Evolutionary conservation across 2,113 vertebrate species (phyloP), one percentile per base, ranked within the genome.

Genomic region (Athene noctua): DNA sequence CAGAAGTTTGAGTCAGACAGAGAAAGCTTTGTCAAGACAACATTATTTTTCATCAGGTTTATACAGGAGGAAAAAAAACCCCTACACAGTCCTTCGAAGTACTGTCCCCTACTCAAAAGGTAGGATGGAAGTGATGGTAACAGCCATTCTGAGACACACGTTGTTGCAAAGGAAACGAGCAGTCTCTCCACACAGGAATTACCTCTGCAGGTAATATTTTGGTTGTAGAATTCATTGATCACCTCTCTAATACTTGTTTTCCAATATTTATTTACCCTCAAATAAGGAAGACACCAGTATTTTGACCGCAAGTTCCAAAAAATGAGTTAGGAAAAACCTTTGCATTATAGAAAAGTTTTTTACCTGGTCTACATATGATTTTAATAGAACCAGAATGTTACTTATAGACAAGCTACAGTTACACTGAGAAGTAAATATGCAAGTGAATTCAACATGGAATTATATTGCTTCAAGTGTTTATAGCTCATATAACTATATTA

Each of bases 251-350:
- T 19, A 21, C 20, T 20, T 57, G 3, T 26, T 34, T 68, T 26
- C 44, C 49, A n/a, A 3, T 42, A 72, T 36, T 47, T 40, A 9
- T 6, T 66, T 5, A 25, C 47, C 21, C 88, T 57, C 42, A 80
- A 9, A 5, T 7, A 42, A 68, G 46, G 58, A 34, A 36, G 11
- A 46, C 21, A 42, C 2, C 36, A 27, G 5, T 21, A 63, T n/a
- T 44, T 11, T 9, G 11, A 86, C 14, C 14, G 1, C 9, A 49
- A 46, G 14, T 20, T 32, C 4, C 34, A 57, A 61, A 40, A 16
- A 78, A 16, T 9, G 0, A 36, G 20, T 51, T 12, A 15, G 32
- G 25, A 38, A n/a, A 49, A 86, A 20, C 7, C 13, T 34, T 0
- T 63, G 46, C 52, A 22, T 2, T 9, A 38, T 14, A 40, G 26